Percentiles rank a stretch among this genome's conserved stretches.
Evolutionary conservation across 53 echinoderm and acorn worm genomes (phyloP).

Genomic region (Crossaster papposus): DNA sequence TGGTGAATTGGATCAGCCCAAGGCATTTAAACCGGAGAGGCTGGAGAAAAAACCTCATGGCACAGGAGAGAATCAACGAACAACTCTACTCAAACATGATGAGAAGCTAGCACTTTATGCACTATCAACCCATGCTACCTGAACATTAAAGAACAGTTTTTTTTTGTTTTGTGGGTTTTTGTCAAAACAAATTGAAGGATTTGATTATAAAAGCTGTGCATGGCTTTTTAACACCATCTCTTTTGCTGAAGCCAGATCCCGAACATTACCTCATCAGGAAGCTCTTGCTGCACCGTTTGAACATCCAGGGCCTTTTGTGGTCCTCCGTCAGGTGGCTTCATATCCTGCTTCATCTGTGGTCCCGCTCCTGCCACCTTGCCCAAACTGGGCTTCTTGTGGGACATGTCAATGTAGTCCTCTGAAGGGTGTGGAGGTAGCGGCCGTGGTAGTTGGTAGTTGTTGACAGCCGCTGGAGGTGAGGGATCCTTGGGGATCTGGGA

Average conservation of each 20-base stretch:
- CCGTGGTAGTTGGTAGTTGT: conserved; percentile 8
- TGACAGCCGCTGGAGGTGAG: background rate
- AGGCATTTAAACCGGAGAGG: no score
- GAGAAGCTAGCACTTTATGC: no score
- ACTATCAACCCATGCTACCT: no score
- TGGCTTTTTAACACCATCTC: background rate
- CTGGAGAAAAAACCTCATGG: no score
- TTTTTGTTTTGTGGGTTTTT: no score
- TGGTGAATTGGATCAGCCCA: no score
- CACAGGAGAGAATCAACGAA: no score
- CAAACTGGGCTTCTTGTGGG: background rate
- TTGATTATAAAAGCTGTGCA: no score
- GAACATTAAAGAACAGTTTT: no score
- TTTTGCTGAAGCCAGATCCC: background rate
- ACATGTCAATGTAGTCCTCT: conserved; percentile 58
- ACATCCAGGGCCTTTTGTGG: conserved; percentile 35
- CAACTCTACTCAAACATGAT: no score
- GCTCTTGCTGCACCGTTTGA: conserved; percentile 4
- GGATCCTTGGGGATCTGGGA: conserved; percentile 28
- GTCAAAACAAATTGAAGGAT: no score
- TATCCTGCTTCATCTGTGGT: background rate
- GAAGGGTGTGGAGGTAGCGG: conserved; percentile 33
- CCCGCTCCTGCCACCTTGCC: background rate
- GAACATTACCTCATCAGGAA: conserved; percentile 37
- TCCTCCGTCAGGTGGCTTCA: conserved; percentile 11